phyloP scores from a whole-genome alignment of 2,888 invertebrate genomes.

The Chrysolina oricalcia region DNA sequence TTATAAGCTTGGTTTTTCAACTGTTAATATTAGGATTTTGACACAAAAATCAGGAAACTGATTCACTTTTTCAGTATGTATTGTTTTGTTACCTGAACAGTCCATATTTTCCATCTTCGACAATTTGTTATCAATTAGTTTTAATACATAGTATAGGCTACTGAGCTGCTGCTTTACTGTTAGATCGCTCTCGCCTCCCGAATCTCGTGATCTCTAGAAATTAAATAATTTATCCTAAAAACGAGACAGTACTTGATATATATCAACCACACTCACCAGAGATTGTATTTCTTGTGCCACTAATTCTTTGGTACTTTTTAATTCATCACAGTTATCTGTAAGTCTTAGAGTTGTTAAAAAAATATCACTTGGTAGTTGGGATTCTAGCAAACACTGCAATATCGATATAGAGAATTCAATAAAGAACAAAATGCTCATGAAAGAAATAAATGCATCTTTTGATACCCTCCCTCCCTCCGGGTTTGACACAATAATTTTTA shows the following conservation, averaged over 20 bases:
- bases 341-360: constrained; percentile 88
- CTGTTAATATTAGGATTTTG: too few relatives aligned
- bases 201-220: constrained; percentile 84
- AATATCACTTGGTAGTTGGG: constrained; percentile 84
- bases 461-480: too few relatives aligned
- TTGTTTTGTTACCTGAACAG: constrained; percentile 46
- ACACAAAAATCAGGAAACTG: not conserved
- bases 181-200: constrained; percentile 88
- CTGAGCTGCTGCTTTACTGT: constrained; percentile 89
- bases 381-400: constrained; percentile 85
- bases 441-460: too few relatives aligned
- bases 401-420: constrained; percentile 3
- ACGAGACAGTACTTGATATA: not conserved
- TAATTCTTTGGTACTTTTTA: constrained; percentile 85
- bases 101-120: constrained; percentile 68
- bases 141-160: constrained; percentile 86
- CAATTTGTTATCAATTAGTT: constrained; percentile 79
- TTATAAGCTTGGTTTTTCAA: too few relatives aligned
- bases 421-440: too few relatives aligned
- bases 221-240: constrained; percentile 17
- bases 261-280: constrained; percentile 72
- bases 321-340: constrained; percentile 86
- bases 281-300: constrained; percentile 87
- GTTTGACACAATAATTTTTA: too few relatives aligned
- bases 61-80: not conserved